Percentiles rank a stretch among this genome's conserved stretches.
Conservation (phyloP, 2,888 invertebrate genomes). For the Hyposoter dolosus region DNA sequence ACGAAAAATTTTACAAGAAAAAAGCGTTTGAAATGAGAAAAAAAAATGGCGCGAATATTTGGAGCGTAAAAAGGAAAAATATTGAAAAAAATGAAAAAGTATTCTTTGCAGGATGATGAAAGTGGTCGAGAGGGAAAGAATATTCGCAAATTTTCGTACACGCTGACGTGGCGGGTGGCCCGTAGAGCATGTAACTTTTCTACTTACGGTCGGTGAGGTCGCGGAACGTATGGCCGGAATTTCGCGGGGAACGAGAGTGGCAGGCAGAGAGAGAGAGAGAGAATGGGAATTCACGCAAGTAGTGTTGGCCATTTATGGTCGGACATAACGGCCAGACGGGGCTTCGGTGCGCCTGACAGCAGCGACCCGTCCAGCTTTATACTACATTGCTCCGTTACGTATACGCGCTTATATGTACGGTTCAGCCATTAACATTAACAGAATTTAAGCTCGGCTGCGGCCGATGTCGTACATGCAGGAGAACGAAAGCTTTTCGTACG, state of each 20-base stretch:
- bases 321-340: slow-evolving; percentile 23
- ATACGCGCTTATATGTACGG: not conserved
- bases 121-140: not conserved
- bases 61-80: not conserved
- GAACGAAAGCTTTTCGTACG: slow-evolving; percentile 9
- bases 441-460: slow-evolving; percentile 46
- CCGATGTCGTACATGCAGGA: not conserved
- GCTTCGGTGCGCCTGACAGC: slow-evolving; percentile 39
- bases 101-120: not conserved
- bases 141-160: slow-evolving; percentile 4
- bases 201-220: slow-evolving; percentile 24
- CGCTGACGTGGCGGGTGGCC: slow-evolving; percentile 37
- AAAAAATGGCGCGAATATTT: not conserved
- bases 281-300: slow-evolving; percentile 32
- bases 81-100: not conserved
- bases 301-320: slow-evolving; percentile 53
- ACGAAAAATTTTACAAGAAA: not conserved
- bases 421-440: slow-evolving; percentile 49
- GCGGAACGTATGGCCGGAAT: slow-evolving; percentile 31
- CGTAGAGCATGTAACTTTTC: slow-evolving; percentile 33
- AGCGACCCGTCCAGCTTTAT: slow-evolving; percentile 43
- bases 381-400: not conserved
- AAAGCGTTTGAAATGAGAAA: not conserved
- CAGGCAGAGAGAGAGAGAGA: not conserved
- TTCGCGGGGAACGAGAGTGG: not conserved